Base-by-base conservation (phyloP, 2,888 invertebrate species). In the Nomada fabriciana region DNA sequence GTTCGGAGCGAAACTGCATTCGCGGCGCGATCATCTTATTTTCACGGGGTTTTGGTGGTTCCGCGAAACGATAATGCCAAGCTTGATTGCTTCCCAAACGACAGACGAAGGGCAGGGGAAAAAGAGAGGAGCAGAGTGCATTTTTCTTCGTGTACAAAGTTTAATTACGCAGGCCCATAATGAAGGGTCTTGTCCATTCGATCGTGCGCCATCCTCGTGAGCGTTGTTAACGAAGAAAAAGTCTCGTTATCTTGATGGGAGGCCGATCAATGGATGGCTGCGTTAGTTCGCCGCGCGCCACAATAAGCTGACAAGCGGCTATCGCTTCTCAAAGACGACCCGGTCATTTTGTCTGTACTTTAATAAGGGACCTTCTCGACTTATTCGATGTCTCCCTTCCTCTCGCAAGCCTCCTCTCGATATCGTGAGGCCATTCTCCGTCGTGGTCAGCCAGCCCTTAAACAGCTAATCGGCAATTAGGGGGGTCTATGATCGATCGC, bases 221-320 rank as follows among this genome's bases (percentile, higher is more conserved):
- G 57, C 67, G 72, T 80, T 67, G 67, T 83, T 73, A 80, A 85
- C 68, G 74, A 68, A 70, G 65, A 69, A 59, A 80, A 71, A 75
- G 60, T 80, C 79, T 88, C 73, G 84, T 87, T 86, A 88, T 87
- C 88, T 88, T 81, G 86, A 87, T 87, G 87, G 87, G 84, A 73
- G 86, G 80, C 86, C 86, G 75, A 86, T 86, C 84, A 86, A 84
- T 79, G 87, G 70, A 82, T 60, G 80, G 81, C 74, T 64, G 72
- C 68, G 82, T 77, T 83, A 79, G 67, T 68, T 81, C 43, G 77
- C 70, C 64, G 72, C 61, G 69, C 69, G 69, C 65, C 61, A 88
- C 86, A 82, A 88, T 87, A 86, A 86, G 77, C 84, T 82, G 86
- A 88, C 86, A 86, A 80, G 88, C 88, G 84, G 84, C 75, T 82